phyloP scores from a whole-genome alignment of 2,113 vertebrate genomes.

The Rousettus leschenaultii region DNA sequence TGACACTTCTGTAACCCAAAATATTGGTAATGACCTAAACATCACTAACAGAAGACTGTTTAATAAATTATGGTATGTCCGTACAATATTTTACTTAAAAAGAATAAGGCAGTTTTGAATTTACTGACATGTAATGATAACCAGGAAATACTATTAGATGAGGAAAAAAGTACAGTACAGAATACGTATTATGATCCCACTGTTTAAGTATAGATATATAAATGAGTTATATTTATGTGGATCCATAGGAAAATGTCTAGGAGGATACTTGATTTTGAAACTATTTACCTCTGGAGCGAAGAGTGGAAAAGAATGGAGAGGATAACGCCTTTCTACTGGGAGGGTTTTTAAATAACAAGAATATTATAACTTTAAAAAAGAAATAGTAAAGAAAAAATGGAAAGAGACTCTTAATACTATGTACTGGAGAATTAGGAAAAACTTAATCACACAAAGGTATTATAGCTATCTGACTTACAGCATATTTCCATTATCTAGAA shows the following conservation, averaged over 20 bases:
- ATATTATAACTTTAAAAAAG: neutral
- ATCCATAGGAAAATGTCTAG: neutral
- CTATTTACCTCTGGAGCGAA: neutral
- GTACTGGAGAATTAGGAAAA: neutral
- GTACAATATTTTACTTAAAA: neutral
- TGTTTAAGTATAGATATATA: neutral
- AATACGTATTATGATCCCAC: neutral
- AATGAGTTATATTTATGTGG: neutral
- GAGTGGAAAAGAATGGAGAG: neutral
- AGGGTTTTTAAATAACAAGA: neutral
- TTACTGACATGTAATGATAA: neutral
- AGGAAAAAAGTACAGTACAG: neutral
- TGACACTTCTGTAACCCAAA: neutral
- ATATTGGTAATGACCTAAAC: neutral
- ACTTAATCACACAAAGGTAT: neutral
- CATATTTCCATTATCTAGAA: neutral
- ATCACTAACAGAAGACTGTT: neutral
- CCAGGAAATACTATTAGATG: neutral
- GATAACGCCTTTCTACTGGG: neutral
- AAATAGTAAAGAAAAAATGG: neutral
- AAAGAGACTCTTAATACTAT: neutral
- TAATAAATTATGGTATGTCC: neutral
- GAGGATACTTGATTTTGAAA: neutral
- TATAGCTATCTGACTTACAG: neutral
- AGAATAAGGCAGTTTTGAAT: neutral